Evolutionary conservation across 2,797 vertebrate species (phyloP).

Genomic region (Lemur catta): DNA sequence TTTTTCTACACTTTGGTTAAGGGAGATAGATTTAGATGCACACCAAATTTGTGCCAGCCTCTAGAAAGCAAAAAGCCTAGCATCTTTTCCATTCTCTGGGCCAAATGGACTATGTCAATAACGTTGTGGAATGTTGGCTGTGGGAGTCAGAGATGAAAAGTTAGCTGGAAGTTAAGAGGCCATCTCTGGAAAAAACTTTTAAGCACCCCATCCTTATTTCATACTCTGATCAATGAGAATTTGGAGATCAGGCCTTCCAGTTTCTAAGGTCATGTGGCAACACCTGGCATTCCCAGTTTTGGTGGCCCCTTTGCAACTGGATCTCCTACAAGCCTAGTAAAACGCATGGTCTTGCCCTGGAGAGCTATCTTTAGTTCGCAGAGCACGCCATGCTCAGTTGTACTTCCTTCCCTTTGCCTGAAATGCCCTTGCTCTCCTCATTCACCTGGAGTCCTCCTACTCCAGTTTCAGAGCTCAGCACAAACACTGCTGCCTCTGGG

Average conservation of each 20-base stretch:
- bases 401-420: constrained; percentile 33
- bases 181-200: not conserved
- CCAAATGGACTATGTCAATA: constrained; percentile 6
- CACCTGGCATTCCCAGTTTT: not conserved
- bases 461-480: not conserved
- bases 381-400: not conserved
- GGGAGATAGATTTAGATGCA: not conserved
- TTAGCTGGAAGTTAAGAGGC: constrained; percentile 11
- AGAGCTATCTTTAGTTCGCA: not conserved
- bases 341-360: not conserved
- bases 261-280: not conserved
- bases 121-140: constrained; percentile 25
- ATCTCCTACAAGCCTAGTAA: not conserved
- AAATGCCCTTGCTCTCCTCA: not conserved
- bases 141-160: constrained; percentile 31
- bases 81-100: constrained; percentile 34
- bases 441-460: not conserved
- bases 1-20: not conserved
- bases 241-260: not conserved
- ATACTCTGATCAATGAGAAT: not conserved
- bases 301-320: not conserved
- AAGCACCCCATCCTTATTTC: not conserved
- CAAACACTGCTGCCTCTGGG: not conserved
- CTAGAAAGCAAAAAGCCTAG: not conserved
- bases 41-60: not conserved